Evolutionary conservation across 2,113 vertebrate genomes (phyloP).

Genomic region (Gorsachius goisagi): DNA sequence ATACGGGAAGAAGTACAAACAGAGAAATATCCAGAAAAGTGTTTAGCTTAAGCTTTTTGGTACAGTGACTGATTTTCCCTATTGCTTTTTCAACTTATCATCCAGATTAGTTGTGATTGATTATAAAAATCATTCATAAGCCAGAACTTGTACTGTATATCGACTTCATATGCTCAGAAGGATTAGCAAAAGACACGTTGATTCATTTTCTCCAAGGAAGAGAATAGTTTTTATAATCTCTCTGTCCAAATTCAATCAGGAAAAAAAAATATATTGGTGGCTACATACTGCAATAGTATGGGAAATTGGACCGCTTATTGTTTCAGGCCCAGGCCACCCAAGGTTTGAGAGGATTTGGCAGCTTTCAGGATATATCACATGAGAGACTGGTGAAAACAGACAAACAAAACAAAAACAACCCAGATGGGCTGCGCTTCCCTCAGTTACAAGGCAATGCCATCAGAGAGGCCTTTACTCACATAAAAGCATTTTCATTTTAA

Average conservation of each 20-base stretch:
- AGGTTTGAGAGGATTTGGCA: constrained; percentile 26
- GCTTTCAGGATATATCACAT: neutral
- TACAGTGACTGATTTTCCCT: neutral
- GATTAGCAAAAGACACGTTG: neutral
- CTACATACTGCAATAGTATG: constrained; percentile 7
- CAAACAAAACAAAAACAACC: constrained; percentile 10
- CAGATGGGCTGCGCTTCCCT: neutral
- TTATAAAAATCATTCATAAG: too few relatives aligned
- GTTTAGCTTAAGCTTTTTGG: neutral
- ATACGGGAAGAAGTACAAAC: neutral
- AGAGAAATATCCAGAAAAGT: neutral
- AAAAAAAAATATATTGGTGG: neutral
- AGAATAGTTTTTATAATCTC: neutral
- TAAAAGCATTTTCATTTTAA: neutral
- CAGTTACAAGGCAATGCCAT: neutral
- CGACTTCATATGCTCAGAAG: neutral
- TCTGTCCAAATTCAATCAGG: neutral
- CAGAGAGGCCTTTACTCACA: neutral
- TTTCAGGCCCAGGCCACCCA: constrained; percentile 44
- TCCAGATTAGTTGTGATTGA: neutral
- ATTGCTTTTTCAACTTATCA: neutral
- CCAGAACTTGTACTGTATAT: too few relatives aligned
- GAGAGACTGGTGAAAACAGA: neutral
- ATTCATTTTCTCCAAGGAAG: neutral
- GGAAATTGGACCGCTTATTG: neutral